These are phyloP conservation scores for Meloidogyne exigua DNA, from an alignment of 1,140 invertebrate species.

Conservation along the genomic window DNA sequence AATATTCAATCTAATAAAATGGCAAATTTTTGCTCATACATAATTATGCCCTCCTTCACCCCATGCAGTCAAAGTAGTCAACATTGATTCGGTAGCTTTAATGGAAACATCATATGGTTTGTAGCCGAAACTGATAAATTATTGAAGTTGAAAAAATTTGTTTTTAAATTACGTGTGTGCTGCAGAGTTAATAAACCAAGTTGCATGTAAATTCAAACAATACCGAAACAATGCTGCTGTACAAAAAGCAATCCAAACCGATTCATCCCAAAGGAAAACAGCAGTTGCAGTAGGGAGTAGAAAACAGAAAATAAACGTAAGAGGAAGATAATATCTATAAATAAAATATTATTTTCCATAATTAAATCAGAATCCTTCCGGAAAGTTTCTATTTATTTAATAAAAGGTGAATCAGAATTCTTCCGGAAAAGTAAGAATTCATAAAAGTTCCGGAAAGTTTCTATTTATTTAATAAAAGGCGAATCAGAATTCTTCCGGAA, in stretches of 20 bases:
- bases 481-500: not conserved
- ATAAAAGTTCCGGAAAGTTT: no score
- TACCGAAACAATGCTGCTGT: conserved; percentile 81
- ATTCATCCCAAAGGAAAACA: conserved; percentile 80
- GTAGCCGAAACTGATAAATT: conserved; percentile 74
- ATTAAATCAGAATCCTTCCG: conserved; percentile 46
- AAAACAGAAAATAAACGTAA: conserved; percentile 82
- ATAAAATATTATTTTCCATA: not conserved
- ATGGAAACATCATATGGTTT: conserved; percentile 81
- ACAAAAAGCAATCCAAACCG: conserved; percentile 76
- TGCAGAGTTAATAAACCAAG: conserved; percentile 83
- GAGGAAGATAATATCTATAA: conserved; percentile 74
- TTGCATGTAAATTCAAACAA: conserved; percentile 80
- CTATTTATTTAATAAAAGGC: not conserved
- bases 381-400: not conserved
- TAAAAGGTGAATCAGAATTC: not conserved
- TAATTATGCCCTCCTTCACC: conserved; percentile 47
- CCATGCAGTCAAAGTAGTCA: conserved; percentile 44
- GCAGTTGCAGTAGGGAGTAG: conserved; percentile 80
- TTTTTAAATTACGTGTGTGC: conserved; percentile 32
- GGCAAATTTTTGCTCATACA: not conserved
- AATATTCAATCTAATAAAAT: conserved; percentile 64
- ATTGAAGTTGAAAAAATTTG: not conserved
- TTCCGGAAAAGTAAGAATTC: not conserved
- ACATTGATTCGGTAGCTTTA: conserved; percentile 67